Conservation (phyloP, 2,888 invertebrate species). For the Diarsia rubi region DNA sequence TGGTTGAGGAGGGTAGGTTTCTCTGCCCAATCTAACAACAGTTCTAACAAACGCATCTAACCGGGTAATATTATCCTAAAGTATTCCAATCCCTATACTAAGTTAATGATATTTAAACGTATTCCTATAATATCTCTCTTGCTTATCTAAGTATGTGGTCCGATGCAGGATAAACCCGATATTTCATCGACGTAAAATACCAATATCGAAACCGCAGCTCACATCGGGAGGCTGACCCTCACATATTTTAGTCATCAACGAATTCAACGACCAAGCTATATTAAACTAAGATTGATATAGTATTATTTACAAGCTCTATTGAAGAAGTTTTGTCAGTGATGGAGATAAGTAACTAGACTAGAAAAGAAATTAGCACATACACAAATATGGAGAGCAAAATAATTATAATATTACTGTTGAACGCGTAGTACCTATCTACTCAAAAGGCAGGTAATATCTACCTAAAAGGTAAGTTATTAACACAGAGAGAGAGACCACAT, state of each 20-base stretch:
- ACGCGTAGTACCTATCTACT: neutral
- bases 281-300: neutral
- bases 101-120: neutral
- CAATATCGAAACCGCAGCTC: slow-evolving; percentile 28
- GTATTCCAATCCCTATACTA: neutral
- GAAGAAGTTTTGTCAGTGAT: neutral
- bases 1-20: neutral
- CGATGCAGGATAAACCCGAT: neutral
- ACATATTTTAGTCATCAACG: slow-evolving; percentile 19
- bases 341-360: neutral
- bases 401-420: neutral
- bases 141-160: neutral
- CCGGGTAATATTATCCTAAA: neutral
- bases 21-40: neutral
- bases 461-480: neutral
- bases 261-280: slow-evolving; percentile 14
- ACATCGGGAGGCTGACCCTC: slow-evolving; percentile 4
- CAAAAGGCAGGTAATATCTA: neutral
- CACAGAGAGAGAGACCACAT: neutral
- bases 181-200: slow-evolving; percentile 12
- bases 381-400: neutral
- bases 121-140: neutral
- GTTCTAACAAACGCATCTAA: neutral
- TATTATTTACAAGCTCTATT: neutral
- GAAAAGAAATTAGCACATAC: neutral